Percentiles rank a stretch among this genome's conserved stretches.
Evolutionary conservation across 1,140 invertebrate species (phyloP).

Genomic region (Galleria mellonella): DNA sequence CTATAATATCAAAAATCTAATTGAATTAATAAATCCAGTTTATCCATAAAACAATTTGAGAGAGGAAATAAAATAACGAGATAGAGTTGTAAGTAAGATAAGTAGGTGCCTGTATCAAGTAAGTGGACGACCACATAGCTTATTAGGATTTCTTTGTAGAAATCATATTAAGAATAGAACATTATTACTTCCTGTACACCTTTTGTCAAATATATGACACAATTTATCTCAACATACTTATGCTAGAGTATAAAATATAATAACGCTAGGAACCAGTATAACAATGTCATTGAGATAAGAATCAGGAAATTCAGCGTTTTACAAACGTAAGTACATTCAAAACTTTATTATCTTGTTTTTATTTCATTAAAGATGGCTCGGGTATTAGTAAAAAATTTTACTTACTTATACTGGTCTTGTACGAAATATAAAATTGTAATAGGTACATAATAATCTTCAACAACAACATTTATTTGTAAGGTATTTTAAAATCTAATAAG

Average conservation of each 20-base stretch:
- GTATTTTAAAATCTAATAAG: slow-evolving; percentile 22
- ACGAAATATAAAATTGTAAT: too few species aligned
- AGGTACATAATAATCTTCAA: neutral
- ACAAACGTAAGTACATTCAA: slow-evolving; percentile 25
- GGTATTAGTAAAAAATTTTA: too few species aligned
- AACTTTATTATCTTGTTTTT: slow-evolving; percentile 29
- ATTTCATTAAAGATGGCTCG: slow-evolving; percentile 7
- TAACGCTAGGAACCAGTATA: slow-evolving; percentile 30
- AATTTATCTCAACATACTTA: slow-evolving; percentile 4
- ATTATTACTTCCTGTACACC: slow-evolving; percentile 21
- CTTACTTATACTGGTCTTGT: too few species aligned
- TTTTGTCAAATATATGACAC: slow-evolving; percentile 4
- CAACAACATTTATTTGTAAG: neutral
- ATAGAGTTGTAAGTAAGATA: too few species aligned
- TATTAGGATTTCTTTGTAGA: neutral
- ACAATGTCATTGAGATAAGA: slow-evolving; percentile 33
- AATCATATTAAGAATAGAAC: neutral
- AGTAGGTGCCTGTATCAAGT: too few species aligned
- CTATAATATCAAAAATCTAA: too few species aligned
- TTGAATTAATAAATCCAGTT: too few species aligned
- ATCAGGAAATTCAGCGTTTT: slow-evolving; percentile 33
- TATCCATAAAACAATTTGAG: too few species aligned
- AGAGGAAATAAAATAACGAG: too few species aligned
- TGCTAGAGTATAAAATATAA: slow-evolving; percentile 1
- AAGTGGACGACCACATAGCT: neutral